phyloP scores from a whole-genome alignment of 1,140 invertebrate genomes.

The Sitophilus oryzae region DNA sequence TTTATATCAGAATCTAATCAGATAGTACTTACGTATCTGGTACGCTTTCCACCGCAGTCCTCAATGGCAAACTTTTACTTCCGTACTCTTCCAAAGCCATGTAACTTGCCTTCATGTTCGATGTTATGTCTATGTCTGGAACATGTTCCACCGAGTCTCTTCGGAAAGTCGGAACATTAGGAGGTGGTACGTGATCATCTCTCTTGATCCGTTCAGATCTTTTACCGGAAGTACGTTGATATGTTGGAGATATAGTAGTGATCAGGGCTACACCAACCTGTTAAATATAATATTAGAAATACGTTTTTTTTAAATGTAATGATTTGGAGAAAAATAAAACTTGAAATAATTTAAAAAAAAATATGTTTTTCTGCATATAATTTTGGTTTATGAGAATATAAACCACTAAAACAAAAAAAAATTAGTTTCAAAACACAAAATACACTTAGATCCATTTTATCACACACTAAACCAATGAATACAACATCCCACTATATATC shows the following conservation, averaged over 20 bases:
- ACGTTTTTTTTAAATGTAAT: no score
- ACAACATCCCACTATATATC: no score
- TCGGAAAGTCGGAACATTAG: slow-evolving; percentile 44
- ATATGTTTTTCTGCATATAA: no score
- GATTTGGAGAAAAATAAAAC: no score
- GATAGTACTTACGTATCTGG: slow-evolving; percentile 42
- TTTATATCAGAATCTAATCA: no score
- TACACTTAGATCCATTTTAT: no score
- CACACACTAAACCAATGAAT: no score
- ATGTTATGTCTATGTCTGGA: slow-evolving; percentile 9
- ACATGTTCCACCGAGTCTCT: slow-evolving; percentile 51
- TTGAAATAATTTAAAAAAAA: no score
- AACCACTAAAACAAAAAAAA: no score
- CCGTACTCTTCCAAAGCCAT: slow-evolving; percentile 36
- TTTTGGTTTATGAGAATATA: no score
- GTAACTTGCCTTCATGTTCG: slow-evolving; percentile 4
- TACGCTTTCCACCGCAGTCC: slow-evolving; percentile 54
- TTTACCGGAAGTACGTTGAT: slow-evolving; percentile 9
- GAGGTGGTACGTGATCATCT: slow-evolving; percentile 30
- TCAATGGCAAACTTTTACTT: slow-evolving; percentile 47
- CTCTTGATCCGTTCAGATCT: slow-evolving; percentile 6
- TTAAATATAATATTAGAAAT: not conserved
- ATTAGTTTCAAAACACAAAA: no score
- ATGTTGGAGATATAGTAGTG: slow-evolving; percentile 14
- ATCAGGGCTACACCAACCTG: slow-evolving; percentile 12